Evolutionary conservation across 2,113 vertebrate species (phyloP).

Genomic region (Chlamydotis undulata): DNA sequence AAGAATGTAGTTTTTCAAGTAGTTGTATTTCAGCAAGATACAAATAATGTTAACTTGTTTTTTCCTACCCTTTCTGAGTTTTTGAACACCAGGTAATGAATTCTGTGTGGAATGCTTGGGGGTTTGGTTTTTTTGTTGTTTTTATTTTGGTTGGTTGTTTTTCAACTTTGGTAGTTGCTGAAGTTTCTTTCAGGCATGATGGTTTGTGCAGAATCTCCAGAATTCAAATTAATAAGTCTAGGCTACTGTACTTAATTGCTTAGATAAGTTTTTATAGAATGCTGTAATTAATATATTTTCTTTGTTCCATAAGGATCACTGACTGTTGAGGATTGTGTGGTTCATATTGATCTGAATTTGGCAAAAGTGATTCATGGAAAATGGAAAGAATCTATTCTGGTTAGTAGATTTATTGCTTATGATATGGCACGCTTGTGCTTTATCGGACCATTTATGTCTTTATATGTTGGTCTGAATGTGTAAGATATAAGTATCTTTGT

Average conservation of each 20-base stretch:
- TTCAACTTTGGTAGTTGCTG: neutral
- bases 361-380: slow-evolving; percentile 94
- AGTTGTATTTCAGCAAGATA: neutral
- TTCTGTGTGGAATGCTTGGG: neutral
- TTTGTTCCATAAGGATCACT: slow-evolving; percentile 77
- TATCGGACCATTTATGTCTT: neutral
- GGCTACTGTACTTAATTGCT: neutral
- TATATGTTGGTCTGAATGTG: neutral
- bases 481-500: neutral
- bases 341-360: slow-evolving; percentile 93
- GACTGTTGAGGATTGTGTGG: slow-evolving; percentile 87
- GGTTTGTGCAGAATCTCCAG: neutral
- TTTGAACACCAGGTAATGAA: neutral
- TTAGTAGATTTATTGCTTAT: slow-evolving; percentile 69
- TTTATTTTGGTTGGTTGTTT: neutral
- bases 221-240: neutral
- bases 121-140: neutral
- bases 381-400: slow-evolving; percentile 95
- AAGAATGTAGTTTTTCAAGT: neutral
- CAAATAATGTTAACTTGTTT: neutral
- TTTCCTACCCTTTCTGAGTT: neutral
- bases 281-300: slow-evolving; percentile 1
- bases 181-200: neutral
- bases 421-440: neutral
- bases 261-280: neutral